These are phyloP conservation scores for Megaptera novaeangliae DNA, from an alignment of 2,113 vertebrate genomes.

Conservation along the genomic window DNA sequence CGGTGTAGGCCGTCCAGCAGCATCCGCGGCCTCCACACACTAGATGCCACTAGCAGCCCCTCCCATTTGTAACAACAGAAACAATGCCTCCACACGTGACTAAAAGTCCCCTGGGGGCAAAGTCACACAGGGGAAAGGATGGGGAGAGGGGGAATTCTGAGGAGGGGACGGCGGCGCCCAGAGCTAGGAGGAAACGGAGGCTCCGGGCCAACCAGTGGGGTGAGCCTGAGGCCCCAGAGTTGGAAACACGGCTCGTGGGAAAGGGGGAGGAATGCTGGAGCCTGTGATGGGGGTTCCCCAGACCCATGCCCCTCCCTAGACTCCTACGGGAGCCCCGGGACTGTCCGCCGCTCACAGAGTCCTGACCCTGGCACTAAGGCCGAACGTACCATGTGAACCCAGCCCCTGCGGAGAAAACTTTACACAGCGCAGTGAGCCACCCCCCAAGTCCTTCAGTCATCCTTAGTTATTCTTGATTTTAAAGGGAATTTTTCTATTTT, in stretches of 20 bases:
- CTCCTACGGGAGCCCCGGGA: background rate
- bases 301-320: background rate
- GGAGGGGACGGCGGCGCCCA: background rate
- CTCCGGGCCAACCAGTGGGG: background rate
- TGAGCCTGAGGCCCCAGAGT: background rate
- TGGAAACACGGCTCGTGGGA: background rate
- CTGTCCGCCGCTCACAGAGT: background rate
- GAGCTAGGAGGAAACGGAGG: background rate
- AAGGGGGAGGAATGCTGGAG: background rate
- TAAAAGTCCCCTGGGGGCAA: background rate
- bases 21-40: background rate
- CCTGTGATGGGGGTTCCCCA: rapidly evolving
- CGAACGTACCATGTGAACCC: background rate
- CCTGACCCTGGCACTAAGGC: background rate
- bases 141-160: too few relatives aligned
- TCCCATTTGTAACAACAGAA: background rate
- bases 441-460: background rate
- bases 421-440: rapidly evolving
- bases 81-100: background rate
- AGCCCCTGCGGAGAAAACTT: rapidly evolving
- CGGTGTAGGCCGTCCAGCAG: rapidly evolving
- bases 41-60: background rate
- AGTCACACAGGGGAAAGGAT: rapidly evolving
- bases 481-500: background rate
- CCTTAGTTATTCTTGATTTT: background rate